phyloP scores from a whole-genome alignment of 1,140 invertebrate species.

The Pogonus chalceus region DNA sequence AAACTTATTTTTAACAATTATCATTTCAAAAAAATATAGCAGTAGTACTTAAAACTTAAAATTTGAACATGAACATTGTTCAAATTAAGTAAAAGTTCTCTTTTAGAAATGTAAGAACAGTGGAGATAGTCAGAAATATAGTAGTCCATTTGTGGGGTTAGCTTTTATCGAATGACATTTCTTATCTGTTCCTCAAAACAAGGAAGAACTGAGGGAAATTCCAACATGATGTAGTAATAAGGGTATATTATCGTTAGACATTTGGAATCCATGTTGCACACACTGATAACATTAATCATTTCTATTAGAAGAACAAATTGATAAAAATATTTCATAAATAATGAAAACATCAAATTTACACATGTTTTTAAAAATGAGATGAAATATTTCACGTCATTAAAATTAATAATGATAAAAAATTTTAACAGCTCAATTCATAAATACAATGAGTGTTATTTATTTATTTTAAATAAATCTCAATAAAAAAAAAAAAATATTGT shows the following conservation, averaged over 20 bases:
- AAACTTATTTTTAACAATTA: too few relatives aligned
- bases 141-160: constrained; percentile 1
- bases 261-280: background rate
- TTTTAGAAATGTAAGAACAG: too few relatives aligned
- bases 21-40: too few relatives aligned
- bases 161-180: background rate
- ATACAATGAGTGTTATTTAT: too few relatives aligned
- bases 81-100: too few relatives aligned
- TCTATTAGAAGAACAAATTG: background rate
- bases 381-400: background rate
- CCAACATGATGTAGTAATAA: constrained; percentile 1
- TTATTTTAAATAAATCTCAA: too few relatives aligned
- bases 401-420: background rate
- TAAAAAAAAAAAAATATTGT: too few relatives aligned
- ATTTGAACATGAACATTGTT: too few relatives aligned
- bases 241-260: background rate
- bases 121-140: constrained; percentile 3
- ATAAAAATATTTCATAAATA: background rate
- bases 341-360: background rate
- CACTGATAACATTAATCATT: background rate
- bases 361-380: background rate
- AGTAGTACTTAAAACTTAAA: too few relatives aligned
- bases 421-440: too few relatives aligned
- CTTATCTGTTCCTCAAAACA: background rate
- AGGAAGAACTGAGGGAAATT: background rate